A percentile compares a stretch with the other conserved stretches of the same genome.
phyloP scores from a whole-genome alignment of 2,797 vertebrate genomes.

The Sebastes melanostomus region DNA sequence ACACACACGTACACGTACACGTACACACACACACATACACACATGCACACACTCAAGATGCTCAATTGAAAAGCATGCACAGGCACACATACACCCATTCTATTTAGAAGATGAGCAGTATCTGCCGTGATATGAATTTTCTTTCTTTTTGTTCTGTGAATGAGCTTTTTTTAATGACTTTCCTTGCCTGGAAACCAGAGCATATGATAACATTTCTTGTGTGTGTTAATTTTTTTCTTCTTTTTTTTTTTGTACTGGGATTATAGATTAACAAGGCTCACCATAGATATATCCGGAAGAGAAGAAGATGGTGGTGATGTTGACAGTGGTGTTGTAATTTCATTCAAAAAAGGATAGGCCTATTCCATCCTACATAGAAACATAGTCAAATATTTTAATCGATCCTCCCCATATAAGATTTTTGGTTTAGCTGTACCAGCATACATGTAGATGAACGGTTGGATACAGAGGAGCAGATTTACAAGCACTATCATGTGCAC shows the following conservation, averaged over 20 bases:
- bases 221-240: conserved; percentile 56
- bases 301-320: conserved; percentile 66
- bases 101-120: conserved; percentile 99
- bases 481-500: conserved; percentile 3
- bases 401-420: not conserved
- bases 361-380: conserved; percentile 5
- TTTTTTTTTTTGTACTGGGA: conserved; percentile 59
- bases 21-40: conserved; percentile 10
- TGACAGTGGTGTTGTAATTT: conserved; percentile 49
- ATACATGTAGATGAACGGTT: conserved; percentile 36
- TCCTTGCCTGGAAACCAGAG: conserved; percentile 99
- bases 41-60: conserved; percentile 54
- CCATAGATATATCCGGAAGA: conserved; percentile 55
- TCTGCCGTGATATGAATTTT: conserved; percentile 99
- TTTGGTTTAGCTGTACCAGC: conserved; percentile 4
- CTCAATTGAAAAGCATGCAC: conserved; percentile 83
- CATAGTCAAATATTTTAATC: not conserved
- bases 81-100: conserved; percentile 80
- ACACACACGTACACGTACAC: conserved; percentile 16
- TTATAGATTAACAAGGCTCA: conserved; percentile 70
- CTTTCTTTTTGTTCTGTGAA: conserved; percentile 99
- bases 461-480: conserved; percentile 25
- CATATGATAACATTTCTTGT: conserved; percentile 85
- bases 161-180: conserved; percentile 99
- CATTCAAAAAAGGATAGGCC: not conserved